Evolutionary conservation across 2,113 vertebrate genomes (phyloP), one percentile per base, ranked within the genome.

Genomic region (Hassar affinis): DNA sequence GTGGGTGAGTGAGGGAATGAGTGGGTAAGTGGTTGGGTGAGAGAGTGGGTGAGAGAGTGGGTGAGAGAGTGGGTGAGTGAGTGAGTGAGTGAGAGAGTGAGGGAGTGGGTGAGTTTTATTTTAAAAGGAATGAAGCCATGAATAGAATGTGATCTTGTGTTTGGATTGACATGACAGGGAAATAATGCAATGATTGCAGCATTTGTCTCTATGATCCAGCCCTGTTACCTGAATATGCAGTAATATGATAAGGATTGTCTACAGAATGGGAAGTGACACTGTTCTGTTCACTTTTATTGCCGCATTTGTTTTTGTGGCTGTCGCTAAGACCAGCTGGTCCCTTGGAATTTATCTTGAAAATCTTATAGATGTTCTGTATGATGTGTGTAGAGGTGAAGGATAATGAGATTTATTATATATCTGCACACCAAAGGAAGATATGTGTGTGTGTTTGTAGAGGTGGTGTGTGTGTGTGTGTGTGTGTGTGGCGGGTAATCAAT

Each of bases 351-450:
- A 74, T 83, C 84, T 79, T n/a, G 45, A 61, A 85, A 71, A 77
- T 78, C 62, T 76, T 66, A 56, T 47, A 54, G 30, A 52, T 71
- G 74, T 6, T 25, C 22, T 35, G 76, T 14, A 20, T 71, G 42
- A 79, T 79, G 66, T 69, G 35, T 87, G 69, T 82, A 69, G 57
- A 78, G 61, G 76, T 83, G 76, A 83, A 80, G 76, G 64, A 85
- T 85, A 87, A 87, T 87, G 76, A 69, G 33, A 83, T 87, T 76
- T 69, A 75, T 69, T 49, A 77, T 74, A 66, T 85, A 42, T 61
- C 17, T 69, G 52, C 78, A 57, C 76, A 85, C 83, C 51, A 83
- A 71, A 85, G 56, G 30, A 33, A 42, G 30, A 77, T 82, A 66
- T 35, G 47, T 56, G n/a, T 78, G 72, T 72, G 22, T 62, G n/a